These are phyloP conservation scores for Idaea dimidiata DNA, from an alignment of 2,888 invertebrate genomes.

Conservation along the genomic window DNA sequence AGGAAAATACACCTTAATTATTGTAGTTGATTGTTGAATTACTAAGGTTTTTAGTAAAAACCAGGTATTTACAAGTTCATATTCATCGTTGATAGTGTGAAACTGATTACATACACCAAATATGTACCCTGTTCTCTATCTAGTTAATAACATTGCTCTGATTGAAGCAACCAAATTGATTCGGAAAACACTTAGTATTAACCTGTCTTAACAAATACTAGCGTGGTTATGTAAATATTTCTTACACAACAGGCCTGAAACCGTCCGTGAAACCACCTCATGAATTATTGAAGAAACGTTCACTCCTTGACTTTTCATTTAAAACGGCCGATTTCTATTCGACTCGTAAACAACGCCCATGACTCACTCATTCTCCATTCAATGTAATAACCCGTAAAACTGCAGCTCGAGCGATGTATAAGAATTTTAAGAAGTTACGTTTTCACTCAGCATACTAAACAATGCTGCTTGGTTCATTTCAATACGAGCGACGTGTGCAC, in stretches of 20 bases:
- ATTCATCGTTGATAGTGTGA: constrained; percentile 57
- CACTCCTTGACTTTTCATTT: constrained; percentile 77
- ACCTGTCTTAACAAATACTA: not conserved
- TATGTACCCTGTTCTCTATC: constrained; percentile 56
- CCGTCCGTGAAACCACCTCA: constrained; percentile 67
- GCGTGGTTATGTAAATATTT: not conserved
- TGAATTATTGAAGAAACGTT: constrained; percentile 75
- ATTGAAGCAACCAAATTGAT: constrained; percentile 80
- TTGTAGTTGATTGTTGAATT: constrained; percentile 14
- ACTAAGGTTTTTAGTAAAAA: no score
- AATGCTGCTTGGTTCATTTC: constrained; percentile 12
- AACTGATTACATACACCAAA: constrained; percentile 75
- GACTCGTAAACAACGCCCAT: constrained; percentile 73
- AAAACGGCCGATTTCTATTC: constrained; percentile 79
- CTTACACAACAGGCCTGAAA: not conserved
- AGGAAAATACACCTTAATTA: constrained; percentile 14
- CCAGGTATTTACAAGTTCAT: not conserved
- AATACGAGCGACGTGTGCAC: constrained; percentile 21
- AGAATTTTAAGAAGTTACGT: constrained; percentile 67
- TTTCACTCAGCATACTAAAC: constrained; percentile 56
- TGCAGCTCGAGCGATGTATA: constrained; percentile 60
- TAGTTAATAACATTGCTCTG: constrained; percentile 78
- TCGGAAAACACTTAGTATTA: constrained; percentile 29
- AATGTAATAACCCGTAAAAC: constrained; percentile 75
- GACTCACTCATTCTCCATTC: constrained; percentile 78